Evolutionary conservation across 2,888 invertebrate species (phyloP).

Genomic region (Eupithecia insigniata): DNA sequence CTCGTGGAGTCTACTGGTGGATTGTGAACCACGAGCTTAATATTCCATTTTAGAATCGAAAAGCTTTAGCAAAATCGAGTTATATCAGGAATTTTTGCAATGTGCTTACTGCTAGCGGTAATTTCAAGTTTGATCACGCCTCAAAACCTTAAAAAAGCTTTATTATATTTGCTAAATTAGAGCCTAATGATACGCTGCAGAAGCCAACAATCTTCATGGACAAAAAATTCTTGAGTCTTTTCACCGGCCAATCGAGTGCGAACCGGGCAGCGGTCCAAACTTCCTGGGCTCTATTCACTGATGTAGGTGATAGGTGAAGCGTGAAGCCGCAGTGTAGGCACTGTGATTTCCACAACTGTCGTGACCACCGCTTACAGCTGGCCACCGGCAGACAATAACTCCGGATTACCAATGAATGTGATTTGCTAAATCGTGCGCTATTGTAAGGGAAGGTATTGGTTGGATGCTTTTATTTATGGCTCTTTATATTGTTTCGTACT

Average conservation of each 20-base stretch:
- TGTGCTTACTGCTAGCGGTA: not conserved
- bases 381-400: slow-evolving; percentile 34
- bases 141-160: not conserved
- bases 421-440: slow-evolving; percentile 35
- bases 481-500: not conserved
- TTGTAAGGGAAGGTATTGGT: slow-evolving; percentile 21
- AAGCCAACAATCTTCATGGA: not conserved
- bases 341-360: slow-evolving; percentile 38
- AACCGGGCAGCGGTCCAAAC: slow-evolving; percentile 31
- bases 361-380: slow-evolving; percentile 34
- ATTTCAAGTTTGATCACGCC: not conserved
- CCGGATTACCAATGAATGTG: slow-evolving; percentile 38
- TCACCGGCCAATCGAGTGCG: slow-evolving; percentile 26
- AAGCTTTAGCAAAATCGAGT: slow-evolving; percentile 9
- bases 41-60: slow-evolving; percentile 26
- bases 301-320: slow-evolving; percentile 35
- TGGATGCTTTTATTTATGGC: not conserved
- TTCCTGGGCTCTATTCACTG: slow-evolving; percentile 17
- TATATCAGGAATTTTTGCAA: not conserved
- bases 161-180: not conserved
- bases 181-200: not conserved
- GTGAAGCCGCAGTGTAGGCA: slow-evolving; percentile 30
- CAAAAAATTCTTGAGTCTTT: slow-evolving; percentile 10
- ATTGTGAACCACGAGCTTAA: slow-evolving; percentile 23
- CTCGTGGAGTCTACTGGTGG: slow-evolving; percentile 16